These are phyloP conservation scores for Achlya flavicornis DNA, from an alignment of 2,888 invertebrate genomes.

Conservation along the genomic window DNA sequence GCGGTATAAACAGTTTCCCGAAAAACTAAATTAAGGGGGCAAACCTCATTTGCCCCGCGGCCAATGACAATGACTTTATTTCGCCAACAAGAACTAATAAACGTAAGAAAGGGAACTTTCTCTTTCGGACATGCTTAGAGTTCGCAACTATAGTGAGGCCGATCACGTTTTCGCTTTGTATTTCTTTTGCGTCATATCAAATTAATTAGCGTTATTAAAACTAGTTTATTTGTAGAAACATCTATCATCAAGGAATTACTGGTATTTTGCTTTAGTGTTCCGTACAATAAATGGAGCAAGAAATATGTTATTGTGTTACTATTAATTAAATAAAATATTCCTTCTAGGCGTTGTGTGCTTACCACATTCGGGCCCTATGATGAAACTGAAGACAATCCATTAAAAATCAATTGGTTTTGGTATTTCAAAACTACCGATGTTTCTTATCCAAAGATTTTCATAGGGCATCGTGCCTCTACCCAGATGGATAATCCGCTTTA, in stretches of 20 bases:
- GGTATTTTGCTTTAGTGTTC: neutral
- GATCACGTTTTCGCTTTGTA: constrained; percentile 37
- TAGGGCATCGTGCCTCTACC: no score
- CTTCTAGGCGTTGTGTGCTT: no score
- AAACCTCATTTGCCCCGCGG: constrained; percentile 40
- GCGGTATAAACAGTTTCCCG: constrained; percentile 34
- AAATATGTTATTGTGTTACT: no score
- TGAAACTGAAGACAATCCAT: no score
- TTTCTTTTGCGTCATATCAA: constrained; percentile 37
- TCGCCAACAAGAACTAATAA: constrained; percentile 57
- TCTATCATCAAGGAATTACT: neutral
- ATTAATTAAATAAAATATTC: no score
- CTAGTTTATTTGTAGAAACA: constrained; percentile 16
- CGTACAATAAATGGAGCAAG: neutral
- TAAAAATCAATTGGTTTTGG: no score
- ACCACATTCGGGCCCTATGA: no score
- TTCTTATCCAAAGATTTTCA: no score
- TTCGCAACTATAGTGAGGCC: constrained; percentile 36
- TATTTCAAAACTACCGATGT: no score
- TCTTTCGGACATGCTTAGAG: constrained; percentile 51
- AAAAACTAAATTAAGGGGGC: constrained; percentile 48
- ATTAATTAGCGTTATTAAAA: constrained; percentile 30
- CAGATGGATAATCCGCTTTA: no score
- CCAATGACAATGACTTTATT: constrained; percentile 53
- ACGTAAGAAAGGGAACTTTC: constrained; percentile 47